Evolutionary conservation across 2,888 invertebrate species (phyloP), one percentile per base, ranked within the genome.

Genomic region (Heliconius aoede): DNA sequence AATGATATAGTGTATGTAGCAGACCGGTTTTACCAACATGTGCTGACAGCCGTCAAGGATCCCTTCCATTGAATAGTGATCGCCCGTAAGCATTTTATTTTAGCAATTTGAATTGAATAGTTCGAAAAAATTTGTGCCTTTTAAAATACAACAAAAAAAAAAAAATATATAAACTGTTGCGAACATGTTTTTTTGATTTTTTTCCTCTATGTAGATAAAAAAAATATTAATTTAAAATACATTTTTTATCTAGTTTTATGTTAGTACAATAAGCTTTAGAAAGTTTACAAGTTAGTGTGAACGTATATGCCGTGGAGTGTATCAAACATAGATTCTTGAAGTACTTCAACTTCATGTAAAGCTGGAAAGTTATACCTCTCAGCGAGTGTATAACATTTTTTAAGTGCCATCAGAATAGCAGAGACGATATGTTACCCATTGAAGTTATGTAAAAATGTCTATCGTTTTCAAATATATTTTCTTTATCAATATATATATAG

Each of bases 91-190:
- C 65, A 36, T 72, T 72, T 60, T 58, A 60, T 32, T 72, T 60
- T 26, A 77, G 75, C 74, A 73, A 68, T 51, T 62, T 65, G 60
- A 72, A 67, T 80, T 28, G 11, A 69, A 51, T 26, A 28, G 55
- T 55, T 55, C 15, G n/a, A 9, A 69, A 55, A 69, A 55, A 69
- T 1, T 55, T 69, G 21, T 55, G 13, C 15, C n/a, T 15, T n/a
- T 30, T 30, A 30, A 55, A 69, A 30, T 11, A 15, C 11, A 55
- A 9, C n/a, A 13, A 11, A 15, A 28, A 55, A n/a, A 30, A 69
- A 55, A 30, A 11, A 5, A 21, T 26, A 36, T 1, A 24, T 36
- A 65, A 24, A 36, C 36, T 65, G 65, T 65, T 65, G 36, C 7
- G 36, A 65, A 65, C 24, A 65, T 15, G 36, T 65, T 36, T 64